Evolutionary conservation across 1,140 invertebrate species (phyloP).

Genomic region (Scylla paramamosain): DNA sequence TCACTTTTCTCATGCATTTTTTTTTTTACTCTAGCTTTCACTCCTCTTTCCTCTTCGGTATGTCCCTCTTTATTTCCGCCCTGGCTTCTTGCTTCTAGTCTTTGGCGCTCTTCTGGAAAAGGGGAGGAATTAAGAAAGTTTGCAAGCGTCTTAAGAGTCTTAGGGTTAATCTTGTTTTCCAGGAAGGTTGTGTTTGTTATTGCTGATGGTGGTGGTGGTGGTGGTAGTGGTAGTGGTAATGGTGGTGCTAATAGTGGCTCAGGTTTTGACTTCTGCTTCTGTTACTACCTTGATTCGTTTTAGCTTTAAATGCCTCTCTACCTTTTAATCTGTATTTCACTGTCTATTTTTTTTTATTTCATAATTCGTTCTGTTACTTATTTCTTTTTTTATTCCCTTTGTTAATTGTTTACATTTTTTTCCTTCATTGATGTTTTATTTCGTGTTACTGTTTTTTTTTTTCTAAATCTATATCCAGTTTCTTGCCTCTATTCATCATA

Average conservation of each 20-base stretch:
- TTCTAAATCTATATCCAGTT: too few relatives aligned
- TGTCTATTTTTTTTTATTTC: too few relatives aligned
- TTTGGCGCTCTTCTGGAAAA: background rate
- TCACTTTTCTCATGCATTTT: background rate
- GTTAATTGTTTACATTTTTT: too few relatives aligned
- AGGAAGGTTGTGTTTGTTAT: background rate
- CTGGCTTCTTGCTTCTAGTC: background rate
- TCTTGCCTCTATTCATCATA: too few relatives aligned
- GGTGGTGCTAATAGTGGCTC: background rate
- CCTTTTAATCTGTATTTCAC: too few relatives aligned
- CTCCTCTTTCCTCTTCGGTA: background rate
- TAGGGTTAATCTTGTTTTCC: conserved; percentile 21
- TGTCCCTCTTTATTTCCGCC: conserved; percentile 4
- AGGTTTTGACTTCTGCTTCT: background rate
- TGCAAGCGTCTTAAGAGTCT: background rate
- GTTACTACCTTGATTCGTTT: too few relatives aligned
- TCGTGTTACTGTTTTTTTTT: too few relatives aligned
- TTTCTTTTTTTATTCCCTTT: too few relatives aligned
- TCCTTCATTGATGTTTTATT: too few relatives aligned
- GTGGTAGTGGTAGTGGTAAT: background rate
- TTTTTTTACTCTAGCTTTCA: background rate
- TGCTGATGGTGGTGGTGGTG: background rate
- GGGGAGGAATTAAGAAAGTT: conserved; percentile 14
- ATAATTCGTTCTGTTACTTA: too few relatives aligned
- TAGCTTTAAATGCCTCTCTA: too few relatives aligned